Evolutionary conservation across 2,797 vertebrate species (phyloP).

Genomic region (Diceros bicornis): DNA sequence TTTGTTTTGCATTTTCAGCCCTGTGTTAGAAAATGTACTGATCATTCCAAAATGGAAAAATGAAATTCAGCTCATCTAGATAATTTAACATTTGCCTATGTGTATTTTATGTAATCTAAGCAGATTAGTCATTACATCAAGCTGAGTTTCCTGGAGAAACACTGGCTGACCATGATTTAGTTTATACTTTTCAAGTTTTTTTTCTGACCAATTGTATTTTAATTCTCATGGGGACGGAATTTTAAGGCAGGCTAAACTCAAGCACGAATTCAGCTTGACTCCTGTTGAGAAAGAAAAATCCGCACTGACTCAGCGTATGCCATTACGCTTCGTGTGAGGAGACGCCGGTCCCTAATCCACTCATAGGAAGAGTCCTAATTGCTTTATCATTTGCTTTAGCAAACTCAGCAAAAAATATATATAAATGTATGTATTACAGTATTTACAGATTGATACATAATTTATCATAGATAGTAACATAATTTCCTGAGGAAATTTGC

Average conservation of each 20-base stretch:
- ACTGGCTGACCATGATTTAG: background rate
- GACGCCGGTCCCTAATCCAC: background rate
- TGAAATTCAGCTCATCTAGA: background rate
- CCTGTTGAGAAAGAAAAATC: slow-evolving; percentile 9
- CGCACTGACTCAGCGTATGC: background rate
- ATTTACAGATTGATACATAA: background rate
- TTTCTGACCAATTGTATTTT: background rate
- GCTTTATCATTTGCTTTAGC: slow-evolving; percentile 1
- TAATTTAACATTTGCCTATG: background rate
- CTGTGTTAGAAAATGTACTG: background rate
- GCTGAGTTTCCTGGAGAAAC: background rate
- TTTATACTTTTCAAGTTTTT: background rate
- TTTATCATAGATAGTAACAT: background rate
- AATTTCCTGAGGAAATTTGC: background rate
- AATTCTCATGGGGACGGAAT: background rate
- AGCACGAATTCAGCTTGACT: background rate
- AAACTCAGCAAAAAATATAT: background rate
- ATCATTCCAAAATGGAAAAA: background rate
- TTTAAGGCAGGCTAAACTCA: background rate
- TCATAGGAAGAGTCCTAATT: background rate
- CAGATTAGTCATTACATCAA: slow-evolving; percentile 6
- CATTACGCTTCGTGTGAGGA: background rate
- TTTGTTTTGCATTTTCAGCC: background rate
- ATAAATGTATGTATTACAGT: background rate
- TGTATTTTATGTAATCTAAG: slow-evolving; percentile 11